Evolutionary conservation across 2,888 invertebrate genomes (phyloP), one percentile per base, ranked within the genome.

Genomic region (Drosophila koepferae): DNA sequence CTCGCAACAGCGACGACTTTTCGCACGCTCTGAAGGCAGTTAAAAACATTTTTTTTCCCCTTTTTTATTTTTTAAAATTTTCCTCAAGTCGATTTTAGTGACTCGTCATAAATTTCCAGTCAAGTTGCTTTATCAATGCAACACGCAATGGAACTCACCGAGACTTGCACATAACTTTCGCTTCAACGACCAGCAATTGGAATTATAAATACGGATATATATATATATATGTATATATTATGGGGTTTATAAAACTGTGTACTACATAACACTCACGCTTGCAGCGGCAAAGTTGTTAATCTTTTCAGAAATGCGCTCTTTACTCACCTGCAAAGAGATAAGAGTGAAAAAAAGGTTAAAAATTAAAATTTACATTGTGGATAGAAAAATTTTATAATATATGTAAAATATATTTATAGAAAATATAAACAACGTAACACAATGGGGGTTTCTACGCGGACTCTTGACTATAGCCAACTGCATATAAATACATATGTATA

Each of bases 321-420:
- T 71, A 86, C 86, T 86, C 85, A 86, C 86, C 86, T 86, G 85
- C 53, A 86, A 89, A 55, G 72, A 89, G 56, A 86, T 51, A 86
- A 63, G 31, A 63, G 59, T 49, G 18, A 38, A 31, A 48, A 18
- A 8, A 54, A 41, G 46, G 56, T 44, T 6, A 8, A 54, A 41
- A 49, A 59, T 41, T 7, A 23, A 46, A 68, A 73, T 60, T 53
- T 41, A 72, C 41, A 76, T 68, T 78, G 68, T 65, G 63, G 64
- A 48, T 20, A 9, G 14, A 40, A 40, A 55, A n/a, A 40, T 28
- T n/a, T 2, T 12, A n/a, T 9, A 34, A 34, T 18, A 38, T 14
- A 23, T 23, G 20, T 56, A 36, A 51, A 20, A 44, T 23, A 43
- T 43, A 43, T n/a, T n/a, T 43, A 44, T 20, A n/a, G 16, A 40